Evolutionary conservation across 2,113 vertebrate species (phyloP).

Genomic region (Phalacrocorax brasilianus): DNA sequence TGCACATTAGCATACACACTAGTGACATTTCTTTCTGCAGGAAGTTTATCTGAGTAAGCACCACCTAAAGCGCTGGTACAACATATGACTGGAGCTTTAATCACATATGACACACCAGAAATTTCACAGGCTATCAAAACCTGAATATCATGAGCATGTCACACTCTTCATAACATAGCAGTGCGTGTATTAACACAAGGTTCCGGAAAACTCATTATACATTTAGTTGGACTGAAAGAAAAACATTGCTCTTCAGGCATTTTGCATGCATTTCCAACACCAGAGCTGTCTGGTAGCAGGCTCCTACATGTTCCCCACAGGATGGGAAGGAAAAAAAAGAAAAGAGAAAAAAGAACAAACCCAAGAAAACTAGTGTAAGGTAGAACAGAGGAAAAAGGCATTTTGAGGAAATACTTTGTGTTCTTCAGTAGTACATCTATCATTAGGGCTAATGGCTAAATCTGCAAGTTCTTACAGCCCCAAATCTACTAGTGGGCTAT

Average conservation of each 20-base stretch:
- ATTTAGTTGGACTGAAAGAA: neutral
- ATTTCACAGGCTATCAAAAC: neutral
- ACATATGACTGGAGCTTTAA: neutral
- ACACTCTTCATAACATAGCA: neutral
- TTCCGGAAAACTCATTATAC: neutral
- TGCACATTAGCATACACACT: neutral
- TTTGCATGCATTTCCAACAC: neutral
- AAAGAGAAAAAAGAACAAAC: too few relatives aligned
- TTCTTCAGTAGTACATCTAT: neutral
- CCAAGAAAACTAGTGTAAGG: neutral
- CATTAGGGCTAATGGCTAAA: neutral
- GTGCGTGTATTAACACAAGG: neutral
- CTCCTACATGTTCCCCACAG: neutral
- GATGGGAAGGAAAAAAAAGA: accelerated
- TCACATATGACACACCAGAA: neutral
- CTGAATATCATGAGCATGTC: neutral
- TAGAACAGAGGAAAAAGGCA: neutral
- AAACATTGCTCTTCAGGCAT: neutral
- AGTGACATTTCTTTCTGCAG: neutral
- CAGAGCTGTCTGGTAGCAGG: neutral
- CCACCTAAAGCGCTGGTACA: neutral
- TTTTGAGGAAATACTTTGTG: neutral
- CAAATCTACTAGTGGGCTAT: neutral
- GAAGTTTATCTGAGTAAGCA: neutral
- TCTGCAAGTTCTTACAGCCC: neutral